Evolutionary conservation across 1,140 invertebrate species (phyloP), one percentile per base, ranked within the genome.

Genomic region (Psilanteris sp.): DNA sequence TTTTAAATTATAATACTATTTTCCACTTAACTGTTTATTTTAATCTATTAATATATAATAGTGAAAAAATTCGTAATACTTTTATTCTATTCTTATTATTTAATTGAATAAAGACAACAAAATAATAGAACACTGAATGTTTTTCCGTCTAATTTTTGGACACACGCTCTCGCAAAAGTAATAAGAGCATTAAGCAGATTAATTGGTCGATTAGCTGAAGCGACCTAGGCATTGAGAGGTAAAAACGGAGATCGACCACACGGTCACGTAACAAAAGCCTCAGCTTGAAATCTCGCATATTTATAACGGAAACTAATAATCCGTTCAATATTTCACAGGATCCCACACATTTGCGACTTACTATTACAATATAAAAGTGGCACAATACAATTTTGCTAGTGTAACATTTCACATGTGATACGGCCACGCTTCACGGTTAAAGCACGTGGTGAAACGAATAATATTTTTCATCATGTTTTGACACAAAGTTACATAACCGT

Each of bases 181-280:
- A 24, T 34, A n/a, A 41, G 7, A 11, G n/a, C 54, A 34, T 4
- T 20, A 34, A 37, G 10, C 34, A 15, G 50, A 72, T 72, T 62
- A 72, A 72, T 72, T 55, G 57, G 41, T 41, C 57, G 64, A 72
- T 72, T 72, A 72, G 50, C 18, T 10, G 16, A 32, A 9, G 57
- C 50, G 50, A 48, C 41, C 34, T 41, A 22, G 44, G 8, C 31
- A 20, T 41, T 34, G 9, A 7, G 2, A 10, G 55, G 11, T 32
- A 57, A 46, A 72, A 64, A 39, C 13, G 18, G 4, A 24, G 34
- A 55, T 62, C 24, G 37, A 59, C 31, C 14, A 11, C 34, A 14
- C 2, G 29, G 5, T 3, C 11, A 32, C 16, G 15, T 24, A 6
- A 43, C 29, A 29, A 20, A 6, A 16, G 10, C 3, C 3, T 11